A percentile compares a stretch with the other conserved stretches of the same genome.
phyloP scores from a whole-genome alignment of 30 jellyfish, hydroid and myxozoan species.

The Hydractinia symbiolongicarpus region DNA sequence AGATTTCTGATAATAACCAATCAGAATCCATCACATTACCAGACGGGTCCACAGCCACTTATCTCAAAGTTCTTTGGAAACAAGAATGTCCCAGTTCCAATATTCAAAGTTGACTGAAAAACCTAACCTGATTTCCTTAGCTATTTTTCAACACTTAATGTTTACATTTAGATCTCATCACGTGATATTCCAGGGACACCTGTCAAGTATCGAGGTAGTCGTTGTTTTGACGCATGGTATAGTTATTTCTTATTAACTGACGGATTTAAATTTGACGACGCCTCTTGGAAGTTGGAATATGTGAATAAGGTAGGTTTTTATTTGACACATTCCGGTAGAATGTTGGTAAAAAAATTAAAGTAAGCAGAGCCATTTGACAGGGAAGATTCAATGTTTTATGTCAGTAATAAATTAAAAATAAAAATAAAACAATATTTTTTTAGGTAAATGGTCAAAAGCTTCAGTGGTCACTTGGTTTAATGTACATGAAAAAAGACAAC shows the following conservation, averaged over 20 bases:
- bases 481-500: slow-evolving; percentile 19
- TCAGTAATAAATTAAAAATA: no score
- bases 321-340: background rate
- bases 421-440: background rate
- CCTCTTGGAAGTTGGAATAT: slow-evolving; percentile 23
- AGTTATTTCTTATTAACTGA: slow-evolving; percentile 20
- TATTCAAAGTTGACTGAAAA: no score
- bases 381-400: background rate
- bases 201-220: background rate
- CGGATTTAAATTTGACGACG: slow-evolving; percentile 32
- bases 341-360: no score
- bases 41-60: no score
- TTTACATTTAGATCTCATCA: background rate
- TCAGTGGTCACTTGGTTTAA: slow-evolving; percentile 36
- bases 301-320: slow-evolving; percentile 11
- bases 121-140: no score
- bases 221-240: slow-evolving; percentile 21
- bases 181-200: slow-evolving; percentile 22
- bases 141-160: background rate
- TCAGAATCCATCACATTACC: no score
- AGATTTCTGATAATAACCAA: no score
- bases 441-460: slow-evolving; percentile 28
- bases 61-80: no score
- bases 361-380: no score
- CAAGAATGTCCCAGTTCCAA: no score